Evolutionary conservation across 2,113 vertebrate species (phyloP).

Genomic region (Siphamia tubifer): DNA sequence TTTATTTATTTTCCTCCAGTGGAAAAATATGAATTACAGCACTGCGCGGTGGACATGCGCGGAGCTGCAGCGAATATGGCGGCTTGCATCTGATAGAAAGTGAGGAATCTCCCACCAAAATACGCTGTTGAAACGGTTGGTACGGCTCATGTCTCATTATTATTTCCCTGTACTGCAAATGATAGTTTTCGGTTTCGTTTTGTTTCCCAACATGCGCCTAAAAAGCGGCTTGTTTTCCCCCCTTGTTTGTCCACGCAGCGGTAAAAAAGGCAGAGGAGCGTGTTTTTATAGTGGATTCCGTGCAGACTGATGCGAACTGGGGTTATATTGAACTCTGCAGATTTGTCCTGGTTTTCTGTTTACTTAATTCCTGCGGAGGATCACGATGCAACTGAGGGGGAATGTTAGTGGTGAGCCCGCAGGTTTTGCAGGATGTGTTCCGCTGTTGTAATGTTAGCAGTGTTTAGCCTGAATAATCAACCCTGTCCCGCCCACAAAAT

Average conservation of each 20-base stretch:
- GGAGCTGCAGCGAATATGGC: slow-evolving; percentile 80
- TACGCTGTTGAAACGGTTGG: slow-evolving; percentile 63
- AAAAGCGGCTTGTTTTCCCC: neutral
- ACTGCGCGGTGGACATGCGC: slow-evolving; percentile 79
- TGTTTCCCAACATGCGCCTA: neutral
- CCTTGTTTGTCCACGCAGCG: neutral
- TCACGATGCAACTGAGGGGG: neutral
- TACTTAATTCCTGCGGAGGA: neutral
- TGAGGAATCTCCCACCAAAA: slow-evolving; percentile 65
- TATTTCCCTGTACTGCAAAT: neutral
- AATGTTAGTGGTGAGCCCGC: neutral
- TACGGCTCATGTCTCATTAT: slow-evolving; percentile 44
- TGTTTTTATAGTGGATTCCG: slow-evolving; percentile 46
- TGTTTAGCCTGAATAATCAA: slow-evolving; percentile 15
- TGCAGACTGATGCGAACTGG: slow-evolving; percentile 37
- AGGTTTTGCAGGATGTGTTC: neutral
- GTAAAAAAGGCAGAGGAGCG: slow-evolving; percentile 2
- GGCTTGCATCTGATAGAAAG: slow-evolving; percentile 76
- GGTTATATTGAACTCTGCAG: slow-evolving; percentile 32
- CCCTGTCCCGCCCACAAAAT: slow-evolving; percentile 65
- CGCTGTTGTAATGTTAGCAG: slow-evolving; percentile 7
- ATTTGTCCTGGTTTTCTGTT: slow-evolving; percentile 8
- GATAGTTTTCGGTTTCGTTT: neutral
- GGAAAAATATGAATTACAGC: slow-evolving; percentile 58
- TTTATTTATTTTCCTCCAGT: slow-evolving; percentile 11